phyloP scores from a whole-genome alignment of 2,888 invertebrate genomes.

The Drosophila phalerata region DNA sequence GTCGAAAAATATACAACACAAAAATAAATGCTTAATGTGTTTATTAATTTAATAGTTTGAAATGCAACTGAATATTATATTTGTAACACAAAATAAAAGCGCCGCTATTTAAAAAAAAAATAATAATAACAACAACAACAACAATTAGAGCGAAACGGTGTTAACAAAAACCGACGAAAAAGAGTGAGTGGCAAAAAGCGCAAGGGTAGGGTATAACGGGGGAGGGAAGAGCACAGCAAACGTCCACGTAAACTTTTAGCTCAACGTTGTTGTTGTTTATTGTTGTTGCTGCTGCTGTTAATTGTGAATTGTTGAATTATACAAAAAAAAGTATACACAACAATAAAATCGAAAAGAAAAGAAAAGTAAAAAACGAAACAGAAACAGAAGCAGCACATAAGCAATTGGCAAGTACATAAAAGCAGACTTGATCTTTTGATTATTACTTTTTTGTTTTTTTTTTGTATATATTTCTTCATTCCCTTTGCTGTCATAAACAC shows the following conservation, averaged over 20 bases:
- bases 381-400: conserved; percentile 7
- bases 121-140: conserved; percentile 49
- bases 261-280: conserved; percentile 45
- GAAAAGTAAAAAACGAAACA: conserved; percentile 2
- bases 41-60: conserved; percentile 12
- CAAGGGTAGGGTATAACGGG: conserved; percentile 48
- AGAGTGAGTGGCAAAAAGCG: conserved; percentile 33
- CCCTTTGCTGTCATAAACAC: conserved; percentile 20
- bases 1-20: conserved; percentile 21
- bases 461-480: conserved; percentile 3
- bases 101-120: conserved; percentile 50
- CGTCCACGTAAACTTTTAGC: conserved; percentile 84
- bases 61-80: conserved; percentile 28
- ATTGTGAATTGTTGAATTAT: conserved; percentile 45
- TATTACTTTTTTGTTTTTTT: not conserved
- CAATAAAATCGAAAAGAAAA: conserved; percentile 17
- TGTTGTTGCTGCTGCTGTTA: conserved; percentile 45
- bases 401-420: conserved; percentile 31
- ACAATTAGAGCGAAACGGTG: conserved; percentile 56
- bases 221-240: conserved; percentile 61
- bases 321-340: conserved; percentile 39
- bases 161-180: conserved; percentile 58
- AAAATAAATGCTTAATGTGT: conserved; percentile 20
- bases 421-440: not conserved
- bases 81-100: conserved; percentile 3